phyloP scores from a whole-genome alignment of 2,797 vertebrate genomes.

The Adelosebastes latens region DNA sequence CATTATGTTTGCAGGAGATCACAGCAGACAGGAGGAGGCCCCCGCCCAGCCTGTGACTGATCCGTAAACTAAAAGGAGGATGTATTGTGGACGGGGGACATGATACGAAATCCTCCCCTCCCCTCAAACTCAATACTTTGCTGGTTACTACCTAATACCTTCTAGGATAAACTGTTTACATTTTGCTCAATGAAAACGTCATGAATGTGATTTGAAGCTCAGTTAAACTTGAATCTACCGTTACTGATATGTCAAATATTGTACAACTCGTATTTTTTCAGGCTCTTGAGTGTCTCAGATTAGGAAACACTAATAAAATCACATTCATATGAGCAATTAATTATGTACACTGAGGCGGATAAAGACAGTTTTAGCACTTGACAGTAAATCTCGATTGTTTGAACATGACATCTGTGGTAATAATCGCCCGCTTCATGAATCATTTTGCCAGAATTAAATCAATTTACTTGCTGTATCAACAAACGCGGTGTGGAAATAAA shows the following conservation, averaged over 20 bases:
- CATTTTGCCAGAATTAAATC: neutral
- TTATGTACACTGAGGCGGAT: neutral
- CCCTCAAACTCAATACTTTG: neutral
- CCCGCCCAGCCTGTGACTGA: neutral
- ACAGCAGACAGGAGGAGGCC: slow-evolving; percentile 15
- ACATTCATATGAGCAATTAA: neutral
- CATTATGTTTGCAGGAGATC: slow-evolving; percentile 31
- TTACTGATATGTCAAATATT: neutral
- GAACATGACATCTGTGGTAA: neutral
- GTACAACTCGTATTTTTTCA: neutral
- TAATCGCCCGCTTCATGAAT: neutral
- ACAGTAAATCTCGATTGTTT: neutral
- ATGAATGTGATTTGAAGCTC: neutral
- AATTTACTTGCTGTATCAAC: neutral
- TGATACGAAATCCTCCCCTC: neutral
- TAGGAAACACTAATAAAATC: neutral
- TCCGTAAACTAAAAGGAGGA: slow-evolving; percentile 10
- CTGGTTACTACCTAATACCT: neutral
- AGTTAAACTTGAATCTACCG: neutral
- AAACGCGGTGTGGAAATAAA: neutral
- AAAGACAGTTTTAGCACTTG: neutral
- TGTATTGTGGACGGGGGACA: neutral
- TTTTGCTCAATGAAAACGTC: neutral
- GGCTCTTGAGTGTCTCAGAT: neutral
- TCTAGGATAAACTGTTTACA: neutral